Evolutionary conservation across 2,113 vertebrate species (phyloP), one percentile per base, ranked within the genome.

Genomic region (Platanista minor): DNA sequence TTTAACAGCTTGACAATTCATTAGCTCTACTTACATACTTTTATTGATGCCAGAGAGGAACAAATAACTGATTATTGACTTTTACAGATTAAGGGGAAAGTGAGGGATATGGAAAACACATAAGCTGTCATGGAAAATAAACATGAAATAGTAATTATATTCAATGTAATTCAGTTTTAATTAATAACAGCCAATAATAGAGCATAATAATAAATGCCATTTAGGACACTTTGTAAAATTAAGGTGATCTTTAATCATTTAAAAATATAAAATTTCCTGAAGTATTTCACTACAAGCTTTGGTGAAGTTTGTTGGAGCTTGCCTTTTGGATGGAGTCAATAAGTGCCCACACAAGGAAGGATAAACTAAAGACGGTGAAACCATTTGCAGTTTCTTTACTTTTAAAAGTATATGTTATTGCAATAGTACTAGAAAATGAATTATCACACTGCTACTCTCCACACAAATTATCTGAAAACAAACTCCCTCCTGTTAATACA

Each of bases 261-360:
- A 89, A 66, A 93, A 87, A 49, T 17, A 80, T 15, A 83, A 75
- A 75, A 88, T 91, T 96, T 57, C 15, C 77, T 59, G 15, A 12
- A 81, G 57, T 31, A 39, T 52, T 96, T 91, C 27, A 62, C 57
- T 95, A 52, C 82, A 90, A 67, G 33, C 25, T 95, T 92, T 92
- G 23, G 46, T 36, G 25, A 91, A 39, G 10, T 57, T 36, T 80
- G 17, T 2, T 81, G 25, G 61, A 59, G 31, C 23, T 61, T 25
- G 29, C 25, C 15, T 75, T 71, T 61, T 89, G 52, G 25, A 82
- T 61, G 33, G 11, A 52, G 49, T 77, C 82, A 88, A 27, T 27
- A 62, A 36, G 15, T 25, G 33, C 15, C 78, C 49, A 52, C 15
- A 33, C 69, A 85, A 18, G 31, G 57, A 78, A 92, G 9, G 9